Conservation (phyloP, 2,797 vertebrate species). For the Malurus leucopterus region DNA sequence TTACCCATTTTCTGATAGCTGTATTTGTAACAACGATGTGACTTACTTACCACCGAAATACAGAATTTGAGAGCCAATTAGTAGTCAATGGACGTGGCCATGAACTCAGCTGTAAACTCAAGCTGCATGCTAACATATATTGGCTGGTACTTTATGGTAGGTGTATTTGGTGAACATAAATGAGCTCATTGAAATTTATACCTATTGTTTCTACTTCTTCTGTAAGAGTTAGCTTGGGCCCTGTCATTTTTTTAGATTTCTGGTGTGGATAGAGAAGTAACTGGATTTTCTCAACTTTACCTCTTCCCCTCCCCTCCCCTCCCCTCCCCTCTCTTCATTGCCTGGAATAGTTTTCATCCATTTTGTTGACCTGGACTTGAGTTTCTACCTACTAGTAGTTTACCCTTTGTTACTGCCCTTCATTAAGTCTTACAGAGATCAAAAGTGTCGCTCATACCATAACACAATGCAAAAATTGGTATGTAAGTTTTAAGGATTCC, state of each 20-base stretch:
- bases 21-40: background rate
- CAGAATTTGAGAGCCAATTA: background rate
- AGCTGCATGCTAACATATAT: background rate
- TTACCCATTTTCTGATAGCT: background rate
- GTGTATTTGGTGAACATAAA: background rate
- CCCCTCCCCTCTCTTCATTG: background rate
- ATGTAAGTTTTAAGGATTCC: background rate
- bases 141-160: background rate
- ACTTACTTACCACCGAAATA: slow-evolving; percentile 7
- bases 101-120: background rate
- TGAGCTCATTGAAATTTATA: background rate
- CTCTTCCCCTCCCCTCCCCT: no score
- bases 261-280: background rate
- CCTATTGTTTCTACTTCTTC: background rate
- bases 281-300: background rate
- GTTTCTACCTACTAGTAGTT: background rate
- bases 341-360: background rate
- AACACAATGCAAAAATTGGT: background rate
- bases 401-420: background rate
- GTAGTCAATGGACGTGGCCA: background rate
- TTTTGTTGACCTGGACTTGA: background rate
- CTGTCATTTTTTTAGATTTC: background rate
- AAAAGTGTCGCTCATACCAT: background rate
- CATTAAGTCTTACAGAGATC: background rate
- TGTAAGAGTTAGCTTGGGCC: background rate